Conservation (phyloP, 2,888 invertebrate genomes). For the Nymphalis polychloros region DNA sequence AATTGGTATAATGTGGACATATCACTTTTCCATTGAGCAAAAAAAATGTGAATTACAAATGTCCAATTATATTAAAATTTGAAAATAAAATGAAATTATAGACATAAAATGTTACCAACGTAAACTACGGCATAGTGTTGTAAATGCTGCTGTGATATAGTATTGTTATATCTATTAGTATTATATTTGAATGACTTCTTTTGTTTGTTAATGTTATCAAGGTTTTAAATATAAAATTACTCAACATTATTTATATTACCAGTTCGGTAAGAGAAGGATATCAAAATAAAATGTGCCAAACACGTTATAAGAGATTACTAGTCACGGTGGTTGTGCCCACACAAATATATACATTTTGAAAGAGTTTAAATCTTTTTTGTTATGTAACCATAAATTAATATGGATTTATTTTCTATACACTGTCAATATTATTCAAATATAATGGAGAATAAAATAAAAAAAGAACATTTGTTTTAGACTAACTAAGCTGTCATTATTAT, state of each 20-base stretch:
- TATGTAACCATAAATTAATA: too few relatives aligned
- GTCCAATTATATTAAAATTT: conserved; percentile 56
- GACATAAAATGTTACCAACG: conserved; percentile 54
- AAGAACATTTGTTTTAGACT: too few relatives aligned
- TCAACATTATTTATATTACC: conserved; percentile 14
- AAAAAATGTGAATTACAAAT: conserved; percentile 45
- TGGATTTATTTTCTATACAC: too few relatives aligned
- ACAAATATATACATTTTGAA: not conserved
- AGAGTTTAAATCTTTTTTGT: too few relatives aligned
- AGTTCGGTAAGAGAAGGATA: not conserved
- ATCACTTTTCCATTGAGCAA: conserved; percentile 53
- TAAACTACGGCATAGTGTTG: conserved; percentile 58
- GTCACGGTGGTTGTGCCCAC: not conserved
- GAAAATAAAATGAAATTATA: conserved; percentile 37
- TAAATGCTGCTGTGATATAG: conserved; percentile 70
- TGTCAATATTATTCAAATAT: too few relatives aligned
- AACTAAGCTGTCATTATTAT: too few relatives aligned
- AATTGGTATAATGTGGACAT: conserved; percentile 66
- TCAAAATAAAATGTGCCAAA: conserved; percentile 37
- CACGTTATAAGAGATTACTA: not conserved
- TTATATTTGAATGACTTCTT: conserved; percentile 47
- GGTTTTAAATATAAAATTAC: conserved; percentile 11
- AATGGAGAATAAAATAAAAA: too few relatives aligned
- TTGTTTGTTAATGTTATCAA: conserved; percentile 37
- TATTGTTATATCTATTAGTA: conserved; percentile 58